phyloP scores from a whole-genome alignment of 2,888 invertebrate genomes.

The Minunthozetes semirufus region DNA sequence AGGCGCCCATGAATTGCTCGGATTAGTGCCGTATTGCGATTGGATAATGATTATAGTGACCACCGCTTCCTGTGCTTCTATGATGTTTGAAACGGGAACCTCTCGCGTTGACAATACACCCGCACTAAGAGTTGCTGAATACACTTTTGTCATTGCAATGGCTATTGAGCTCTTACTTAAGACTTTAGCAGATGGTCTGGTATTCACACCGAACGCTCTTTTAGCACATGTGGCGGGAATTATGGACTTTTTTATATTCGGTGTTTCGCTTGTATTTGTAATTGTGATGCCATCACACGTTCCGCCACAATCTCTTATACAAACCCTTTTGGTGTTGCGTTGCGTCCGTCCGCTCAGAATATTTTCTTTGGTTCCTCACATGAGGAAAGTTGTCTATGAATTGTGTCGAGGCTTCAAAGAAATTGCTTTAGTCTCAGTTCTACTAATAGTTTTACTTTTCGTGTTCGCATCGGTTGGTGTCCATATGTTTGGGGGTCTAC shows the following conservation, averaged over 20 bases:
- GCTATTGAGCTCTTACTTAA: conserved; percentile 90
- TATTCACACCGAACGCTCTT: conserved; percentile 98
- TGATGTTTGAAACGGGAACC: conserved; percentile 97
- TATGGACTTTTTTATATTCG: conserved; percentile 93
- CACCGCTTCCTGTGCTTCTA: conserved; percentile 90
- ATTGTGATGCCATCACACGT: conserved; percentile 91
- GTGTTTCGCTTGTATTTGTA: conserved; percentile 89
- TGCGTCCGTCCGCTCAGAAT: conserved; percentile 93
- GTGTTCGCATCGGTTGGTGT: conserved; percentile 99
- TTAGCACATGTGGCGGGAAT: conserved; percentile 95
- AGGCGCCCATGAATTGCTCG: conserved; percentile 88
- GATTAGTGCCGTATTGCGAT: conserved; percentile 94
- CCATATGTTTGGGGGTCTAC: conserved; percentile 89
- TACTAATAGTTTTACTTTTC: conserved; percentile 94
- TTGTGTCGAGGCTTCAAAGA: conserved; percentile 97
- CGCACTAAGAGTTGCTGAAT: conserved; percentile 84
- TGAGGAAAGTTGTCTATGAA: conserved; percentile 98
- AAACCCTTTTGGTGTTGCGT: conserved; percentile 89
- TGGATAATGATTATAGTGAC: conserved; percentile 99
- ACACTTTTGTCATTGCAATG: conserved; percentile 96
- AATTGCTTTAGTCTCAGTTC: conserved; percentile 90
- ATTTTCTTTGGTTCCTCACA: conserved; percentile 96
- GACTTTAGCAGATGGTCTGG: conserved; percentile 91
- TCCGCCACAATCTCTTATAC: conserved; percentile 85
- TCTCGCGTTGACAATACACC: conserved; percentile 89